Evolutionary conservation across 2,888 invertebrate species (phyloP), one percentile per base, ranked within the genome.

Genomic region (Listrodromus nycthemerus): DNA sequence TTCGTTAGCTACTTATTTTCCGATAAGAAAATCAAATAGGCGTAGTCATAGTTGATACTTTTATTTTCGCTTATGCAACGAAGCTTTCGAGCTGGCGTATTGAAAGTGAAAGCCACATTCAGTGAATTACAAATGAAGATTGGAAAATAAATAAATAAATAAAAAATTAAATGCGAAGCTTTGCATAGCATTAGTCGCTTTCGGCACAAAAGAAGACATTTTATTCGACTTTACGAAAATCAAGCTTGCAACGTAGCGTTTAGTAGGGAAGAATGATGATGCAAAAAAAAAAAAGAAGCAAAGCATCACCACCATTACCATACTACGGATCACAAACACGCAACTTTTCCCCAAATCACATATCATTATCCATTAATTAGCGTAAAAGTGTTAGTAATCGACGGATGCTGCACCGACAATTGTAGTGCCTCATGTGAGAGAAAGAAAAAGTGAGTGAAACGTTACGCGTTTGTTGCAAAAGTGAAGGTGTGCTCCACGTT

Each of bases 291-390:
- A 50, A 19, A 63, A 8, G 71, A 33, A 66, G n/a, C n/a, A 33
- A 63, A 67, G 50, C 2, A 67, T 70, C 80, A 71, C 27, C 67
- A 61, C 67, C 30, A 76, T 55, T 45, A 75, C 55, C 77, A 77
- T 45, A 55, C 16, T 21, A 67, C 70, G 69, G 70, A 21, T 70
- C 78, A 79, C 73, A 21, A 70, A 79, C 70, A 70, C 65, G 74
- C 71, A 82, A 71, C 71, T 80, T 80, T 27, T 50, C 74, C 84
- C 74, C 50, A 65, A 81, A 84, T 74, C 84, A 84, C 84, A 84
- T 84, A 84, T 84, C 84, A 84, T 84, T 84, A 84, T 79, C 78
- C 81, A 70, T 84, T 84, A 84, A 84, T 78, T 84, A 84, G 78
- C 66, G 67, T 81, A 84, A 84, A 55, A 3, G 74, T 84, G 48